A percentile compares a stretch with the other conserved stretches of the same genome.
Conservation (phyloP, 64 coral and sea anemone species). For the Catalaphyllia jardinei region DNA sequence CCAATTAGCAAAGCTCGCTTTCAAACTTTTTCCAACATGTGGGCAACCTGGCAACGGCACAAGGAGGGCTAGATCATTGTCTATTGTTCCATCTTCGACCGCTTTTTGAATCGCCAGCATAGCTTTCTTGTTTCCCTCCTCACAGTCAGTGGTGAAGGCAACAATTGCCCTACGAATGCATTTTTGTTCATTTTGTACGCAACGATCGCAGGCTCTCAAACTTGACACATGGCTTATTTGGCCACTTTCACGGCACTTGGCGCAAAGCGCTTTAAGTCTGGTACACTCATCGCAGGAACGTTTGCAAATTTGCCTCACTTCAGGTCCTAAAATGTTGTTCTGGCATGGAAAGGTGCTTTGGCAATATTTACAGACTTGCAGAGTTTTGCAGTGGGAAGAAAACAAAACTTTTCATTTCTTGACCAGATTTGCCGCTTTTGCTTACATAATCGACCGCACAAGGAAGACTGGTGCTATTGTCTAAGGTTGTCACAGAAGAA, state of each 20-base stretch:
- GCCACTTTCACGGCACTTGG: constrained; percentile 8
- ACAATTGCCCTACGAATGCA: constrained; percentile 12
- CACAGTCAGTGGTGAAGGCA: constrained; percentile 35
- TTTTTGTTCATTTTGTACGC: constrained; percentile 37
- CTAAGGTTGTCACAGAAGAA: constrained; percentile 47
- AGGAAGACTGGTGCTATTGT: constrained; percentile 55
- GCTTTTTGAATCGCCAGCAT: constrained; percentile 16
- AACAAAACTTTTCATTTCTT: constrained; percentile 51
- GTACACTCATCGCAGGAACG: constrained; percentile 34
- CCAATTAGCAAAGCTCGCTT: no score
- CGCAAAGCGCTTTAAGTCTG: constrained; percentile 1
- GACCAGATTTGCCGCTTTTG: constrained; percentile 44
- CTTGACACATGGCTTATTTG: constrained; percentile 48
- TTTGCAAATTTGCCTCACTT: constrained; percentile 23
- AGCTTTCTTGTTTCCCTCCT: constrained; percentile 55
- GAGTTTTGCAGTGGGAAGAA: not conserved
- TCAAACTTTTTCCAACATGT: no score
- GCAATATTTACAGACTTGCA: constrained; percentile 46
- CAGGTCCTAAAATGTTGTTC: constrained; percentile 32
- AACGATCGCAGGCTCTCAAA: constrained; percentile 38
- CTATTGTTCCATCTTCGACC: constrained; percentile 6
- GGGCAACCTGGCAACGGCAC: constrained; percentile 8
- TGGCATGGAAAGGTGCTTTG: constrained; percentile 14
- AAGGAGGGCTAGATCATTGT: not conserved
- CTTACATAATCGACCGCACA: constrained; percentile 43